Conservation (phyloP, 2,797 vertebrate genomes). For the Sebastes goodei region DNA sequence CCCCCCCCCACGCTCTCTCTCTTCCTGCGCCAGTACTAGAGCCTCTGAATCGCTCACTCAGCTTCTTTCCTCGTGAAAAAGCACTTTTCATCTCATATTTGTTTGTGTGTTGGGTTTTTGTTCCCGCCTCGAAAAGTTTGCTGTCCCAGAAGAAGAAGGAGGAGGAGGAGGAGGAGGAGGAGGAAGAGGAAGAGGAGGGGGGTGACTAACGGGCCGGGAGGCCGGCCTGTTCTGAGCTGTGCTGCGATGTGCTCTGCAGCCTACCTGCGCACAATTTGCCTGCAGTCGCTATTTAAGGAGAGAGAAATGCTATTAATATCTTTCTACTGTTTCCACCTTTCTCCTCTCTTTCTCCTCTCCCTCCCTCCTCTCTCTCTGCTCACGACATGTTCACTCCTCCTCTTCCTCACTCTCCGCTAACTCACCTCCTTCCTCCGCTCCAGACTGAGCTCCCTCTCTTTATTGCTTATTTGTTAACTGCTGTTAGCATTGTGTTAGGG, state of each 20-base stretch:
- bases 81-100: slow-evolving; percentile 73
- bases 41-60: slow-evolving; percentile 64
- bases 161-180: neutral
- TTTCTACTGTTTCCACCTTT: slow-evolving; percentile 77
- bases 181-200: neutral
- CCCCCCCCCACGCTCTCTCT: neutral
- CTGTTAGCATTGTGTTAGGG: neutral
- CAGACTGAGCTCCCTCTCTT: neutral
- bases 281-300: slow-evolving; percentile 81
- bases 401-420: slow-evolving; percentile 15
- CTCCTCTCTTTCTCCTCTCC: slow-evolving; percentile 45
- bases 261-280: slow-evolving; percentile 74
- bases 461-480: neutral
- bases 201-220: slow-evolving; percentile 16
- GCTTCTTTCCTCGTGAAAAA: slow-evolving; percentile 65
- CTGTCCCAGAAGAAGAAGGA: slow-evolving; percentile 64
- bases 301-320: slow-evolving; percentile 81
- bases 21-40: slow-evolving; percentile 14
- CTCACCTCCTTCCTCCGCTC: slow-evolving; percentile 16
- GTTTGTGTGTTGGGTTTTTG: slow-evolving; percentile 51
- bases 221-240: slow-evolving; percentile 44
- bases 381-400: slow-evolving; percentile 23
- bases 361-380: slow-evolving; percentile 31
- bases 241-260: slow-evolving; percentile 50
- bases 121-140: slow-evolving; percentile 66